Conservation (phyloP, 2,797 vertebrate genomes). For the Arnoldichthys spilopterus region DNA sequence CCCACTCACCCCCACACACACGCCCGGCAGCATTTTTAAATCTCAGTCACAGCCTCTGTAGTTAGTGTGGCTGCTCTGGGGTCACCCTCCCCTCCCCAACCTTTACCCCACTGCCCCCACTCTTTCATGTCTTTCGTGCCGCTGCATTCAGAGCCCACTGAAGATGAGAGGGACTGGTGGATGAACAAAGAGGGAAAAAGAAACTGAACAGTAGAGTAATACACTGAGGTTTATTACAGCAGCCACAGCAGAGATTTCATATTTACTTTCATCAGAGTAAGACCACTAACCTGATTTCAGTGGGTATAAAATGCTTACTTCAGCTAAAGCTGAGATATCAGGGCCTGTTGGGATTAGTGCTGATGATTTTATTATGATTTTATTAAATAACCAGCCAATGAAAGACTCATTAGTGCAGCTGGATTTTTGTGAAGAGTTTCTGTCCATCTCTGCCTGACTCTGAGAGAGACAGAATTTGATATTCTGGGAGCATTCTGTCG, state of each 20-base stretch:
- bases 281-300: slow-evolving; percentile 34
- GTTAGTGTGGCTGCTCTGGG: neutral
- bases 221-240: slow-evolving; percentile 9
- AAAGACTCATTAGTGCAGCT: slow-evolving; percentile 40
- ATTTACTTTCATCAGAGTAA: slow-evolving; percentile 35
- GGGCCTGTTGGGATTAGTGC: slow-evolving; percentile 23
- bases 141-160: slow-evolving; percentile 9
- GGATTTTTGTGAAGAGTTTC: slow-evolving; percentile 22
- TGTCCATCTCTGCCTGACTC: slow-evolving; percentile 1
- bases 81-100: no score
- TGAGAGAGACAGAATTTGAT: slow-evolving; percentile 30
- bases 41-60: neutral
- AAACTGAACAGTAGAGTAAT: slow-evolving; percentile 3
- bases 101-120: neutral
- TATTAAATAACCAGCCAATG: slow-evolving; percentile 35
- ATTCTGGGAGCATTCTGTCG: slow-evolving; percentile 37
- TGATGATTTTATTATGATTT: slow-evolving; percentile 42
- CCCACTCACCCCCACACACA: neutral
- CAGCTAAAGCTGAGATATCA: slow-evolving; percentile 1
- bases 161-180: slow-evolving; percentile 12
- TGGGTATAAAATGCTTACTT: neutral
- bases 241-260: slow-evolving; percentile 25
- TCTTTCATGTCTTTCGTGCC: slow-evolving; percentile 20
- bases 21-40: neutral
- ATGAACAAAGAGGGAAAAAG: slow-evolving; percentile 2